Evolutionary conservation across 2,888 invertebrate species (phyloP), one percentile per base, ranked within the genome.

Genomic region (Meloe dianella): DNA sequence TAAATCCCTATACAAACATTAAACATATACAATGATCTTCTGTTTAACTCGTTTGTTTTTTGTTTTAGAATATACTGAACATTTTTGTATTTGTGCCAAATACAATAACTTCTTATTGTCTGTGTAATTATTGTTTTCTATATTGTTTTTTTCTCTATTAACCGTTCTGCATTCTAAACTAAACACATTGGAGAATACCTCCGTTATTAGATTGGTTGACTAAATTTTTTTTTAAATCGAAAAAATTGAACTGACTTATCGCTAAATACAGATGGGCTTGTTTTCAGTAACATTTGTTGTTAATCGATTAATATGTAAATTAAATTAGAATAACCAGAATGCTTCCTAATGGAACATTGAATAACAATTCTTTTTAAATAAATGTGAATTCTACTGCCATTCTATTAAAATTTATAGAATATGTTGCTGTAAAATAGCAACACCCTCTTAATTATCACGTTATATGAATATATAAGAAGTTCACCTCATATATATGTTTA

Each of bases 231-330:
- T n/a, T n/a, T n/a, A n/a, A n/a, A n/a, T n/a, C n/a, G 12, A 35
- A 35, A 14, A 35, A 41, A 41, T 2, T 17, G 17, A 41, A 41
- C 2, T 41, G 7, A 10, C 20, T 47, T 20, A 47, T 47, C 20
- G 9, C 20, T 47, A 47, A 47, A 22, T 47, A 20, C 20, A 47
- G 47, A 47, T 10, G 20, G 20, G 10, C 20, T 47, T 17, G 35
- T 35, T 35, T 47, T 12, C 4, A 20, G 3, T 20, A 47, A 20
- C 20, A 47, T 47, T 47, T 47, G 47, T 47, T 47, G 47, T 47
- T 47, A 47, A 47, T 47, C 41, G 41, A 41, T 41, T 41, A 41
- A 41, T 41, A 47, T 47, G 47, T 47, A 47, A 47, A 47, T 47
- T 20, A 47, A 47, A 47, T 20, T 47, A 47, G 20, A 47, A 47